Base-by-base conservation (phyloP, 2,113 vertebrate genomes). In the Arothron firmamentum region DNA sequence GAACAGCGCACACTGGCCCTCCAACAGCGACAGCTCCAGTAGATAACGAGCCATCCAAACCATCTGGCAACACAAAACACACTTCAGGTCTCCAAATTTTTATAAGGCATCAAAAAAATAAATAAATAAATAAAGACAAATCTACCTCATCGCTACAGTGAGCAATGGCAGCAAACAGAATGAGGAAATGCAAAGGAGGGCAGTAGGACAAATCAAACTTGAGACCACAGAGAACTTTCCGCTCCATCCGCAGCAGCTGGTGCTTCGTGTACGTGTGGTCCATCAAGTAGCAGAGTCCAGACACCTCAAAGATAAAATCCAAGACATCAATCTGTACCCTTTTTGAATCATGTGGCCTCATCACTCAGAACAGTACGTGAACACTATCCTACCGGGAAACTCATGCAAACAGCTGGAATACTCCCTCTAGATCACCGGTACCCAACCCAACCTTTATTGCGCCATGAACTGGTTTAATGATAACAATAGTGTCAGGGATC, bases 261-360 rank as follows among this genome's bases (percentile, higher is more conserved):
- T 80, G 81, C 20, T 72, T 85, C 0, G 88, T 91, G 84, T 93
- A 95, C 21, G 90, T 82, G 58, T 92, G 88, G 11, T 92, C 92
- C 80, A 93, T 93, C 81, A 96, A 74, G 74, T 90, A 91, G 81
- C 94, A 95, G 53, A 95, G 91, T 71, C 87, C 90, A 16, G 92
- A 87, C 0, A 92, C 87, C 94, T 95, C 79, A 18, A 28, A 11
- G 5, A 46, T 9, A 1, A 9, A 0, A 8, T n/a, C 15, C 25
- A 8, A 17, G 25, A 17, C 8, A 19, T 17, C 15, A n/a, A 19
- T 49, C 1, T 45, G 25, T 28, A 28, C 25, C 25, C 25, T 28
- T 28, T 25, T n/a, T n/a, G n/a, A n/a, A n/a, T n/a, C n/a, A n/a
- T n/a, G n/a, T n/a, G n/a, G n/a, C n/a, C n/a, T n/a, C n/a, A n/a